Evolutionary conservation across 2,113 vertebrate genomes (phyloP), one percentile per base, ranked within the genome.

Genomic region (Cyanoderma ruficeps): DNA sequence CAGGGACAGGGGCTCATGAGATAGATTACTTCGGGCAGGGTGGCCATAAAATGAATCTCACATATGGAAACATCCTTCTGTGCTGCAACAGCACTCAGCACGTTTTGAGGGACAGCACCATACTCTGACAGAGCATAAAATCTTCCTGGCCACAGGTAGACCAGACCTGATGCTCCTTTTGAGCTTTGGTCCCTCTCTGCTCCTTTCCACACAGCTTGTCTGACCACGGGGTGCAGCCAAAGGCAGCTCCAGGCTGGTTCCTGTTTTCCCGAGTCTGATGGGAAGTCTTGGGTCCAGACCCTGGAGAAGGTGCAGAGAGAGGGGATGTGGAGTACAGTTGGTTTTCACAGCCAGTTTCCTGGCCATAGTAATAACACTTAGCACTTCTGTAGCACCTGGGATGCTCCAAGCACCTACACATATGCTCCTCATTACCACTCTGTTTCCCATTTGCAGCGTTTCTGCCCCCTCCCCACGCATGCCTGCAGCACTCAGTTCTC

Each of bases 301-400:
- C 70, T 37, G 41, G 19, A 67, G 78, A 87, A 90, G 53, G 21
- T 5, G 2, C 10, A 65, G 76, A 47, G 60, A 1, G 1, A 75
- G 22, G 11, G 46, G 57, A 86, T 95, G 64, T 92, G 56, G 67
- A 95, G 64, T 57, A 57, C 3, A 1, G 37, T 63, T 46, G 27
- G 50, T 63, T 92, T 95, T 97, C 83, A 86, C 93, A 87, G 93
- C 72, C 74, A 0, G 44, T 93, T 97, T 96, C 83, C 94, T 91
- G 85, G 60, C 76, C 69, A 35, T 46, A 44, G 39, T 89, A 96
- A 96, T 97, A 92, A 94, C 94, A 94, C 71, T 96, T 96, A 95
- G 81, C 90, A 83, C 90, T 95, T 96, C 90, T 74, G 56, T 90
- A 92, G 50, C 92, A 90, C 95, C 91, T 94, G 92, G 90, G 75